Evolutionary conservation across 2,113 vertebrate genomes (phyloP), one percentile per base, ranked within the genome.

Genomic region (Eretmochelys imbricata): DNA sequence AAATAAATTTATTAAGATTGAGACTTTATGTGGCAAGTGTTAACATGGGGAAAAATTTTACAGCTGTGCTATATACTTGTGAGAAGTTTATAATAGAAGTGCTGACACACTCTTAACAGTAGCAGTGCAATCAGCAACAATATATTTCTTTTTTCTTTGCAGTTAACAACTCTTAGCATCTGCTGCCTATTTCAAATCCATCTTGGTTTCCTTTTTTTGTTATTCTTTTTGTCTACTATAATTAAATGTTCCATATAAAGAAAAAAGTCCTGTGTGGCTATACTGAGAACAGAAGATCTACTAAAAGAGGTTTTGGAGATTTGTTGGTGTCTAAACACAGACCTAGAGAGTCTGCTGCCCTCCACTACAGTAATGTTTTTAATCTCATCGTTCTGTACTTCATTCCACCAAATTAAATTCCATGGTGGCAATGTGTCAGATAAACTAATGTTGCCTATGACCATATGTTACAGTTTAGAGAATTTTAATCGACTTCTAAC

Each of bases 221-320:
- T 49, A 20, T 25, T 48, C 5, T 85, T 87, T 92, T 78, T 93
- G 31, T 81, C 7, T 69, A 90, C 42, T 31, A 65, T 2, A 95
- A 82, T 29, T 59, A 84, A 90, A 48, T 4, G 35, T 35, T 35
- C 42, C 42, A 42, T 42, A 42, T 22, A 54, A 55, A 16, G 48
- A 76, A 76, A 69, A 76, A 76, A 78, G 22, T 78, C 42, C 75
- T 48, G 2, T 7, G 25, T 78, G 75, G 46, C 75, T 78, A 6
- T 78, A 89, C 82, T 92, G 84, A 85, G 59, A 82, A 88, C 85
- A 82, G 53, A 75, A 89, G 89, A 85, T 55, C 48, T 85, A 93
- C 84, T 48, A 89, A 89, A 93, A 89, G 42, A 55, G 53, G 27
- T 51, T 50, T 86, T 55, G 20, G 85, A 82, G 80, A 51, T 81